Conservation (phyloP, 2,113 vertebrate genomes). For the Lepidothrix coronata region DNA sequence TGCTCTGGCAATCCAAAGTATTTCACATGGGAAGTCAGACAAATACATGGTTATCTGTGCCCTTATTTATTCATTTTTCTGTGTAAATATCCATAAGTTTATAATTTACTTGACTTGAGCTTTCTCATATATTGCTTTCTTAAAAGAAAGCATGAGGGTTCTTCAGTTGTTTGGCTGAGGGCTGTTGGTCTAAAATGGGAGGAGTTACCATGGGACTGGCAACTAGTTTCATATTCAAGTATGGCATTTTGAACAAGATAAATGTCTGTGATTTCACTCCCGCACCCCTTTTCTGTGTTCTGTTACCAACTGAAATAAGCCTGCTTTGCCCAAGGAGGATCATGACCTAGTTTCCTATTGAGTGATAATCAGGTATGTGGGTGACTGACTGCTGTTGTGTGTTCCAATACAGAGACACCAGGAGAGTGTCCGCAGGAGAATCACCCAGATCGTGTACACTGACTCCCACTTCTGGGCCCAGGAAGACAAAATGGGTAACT, state of each 20-base stretch:
- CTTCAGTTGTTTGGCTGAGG: background rate
- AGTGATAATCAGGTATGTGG: background rate
- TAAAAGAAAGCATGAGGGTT: background rate
- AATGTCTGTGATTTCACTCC: background rate
- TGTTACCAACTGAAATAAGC: background rate
- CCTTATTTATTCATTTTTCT: background rate
- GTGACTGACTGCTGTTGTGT: background rate
- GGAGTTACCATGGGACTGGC: background rate
- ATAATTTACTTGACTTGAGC: background rate
- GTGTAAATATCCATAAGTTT: background rate
- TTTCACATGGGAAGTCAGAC: background rate
- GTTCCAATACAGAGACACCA: constrained; percentile 80
- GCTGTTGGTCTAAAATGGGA: background rate
- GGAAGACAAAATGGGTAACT: constrained; percentile 72
- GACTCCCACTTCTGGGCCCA: constrained; percentile 76
- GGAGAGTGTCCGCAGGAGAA: constrained; percentile 85
- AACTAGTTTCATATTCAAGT: background rate
- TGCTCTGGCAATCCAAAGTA: background rate
- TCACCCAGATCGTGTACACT: constrained; percentile 80
- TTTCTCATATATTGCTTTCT: background rate
- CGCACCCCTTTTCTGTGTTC: background rate
- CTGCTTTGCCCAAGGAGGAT: background rate
- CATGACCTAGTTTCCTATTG: background rate
- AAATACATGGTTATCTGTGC: background rate
- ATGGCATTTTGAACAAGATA: background rate